Base-by-base conservation (phyloP, 2,888 invertebrate genomes). In the Perizoma flavofasciatum region DNA sequence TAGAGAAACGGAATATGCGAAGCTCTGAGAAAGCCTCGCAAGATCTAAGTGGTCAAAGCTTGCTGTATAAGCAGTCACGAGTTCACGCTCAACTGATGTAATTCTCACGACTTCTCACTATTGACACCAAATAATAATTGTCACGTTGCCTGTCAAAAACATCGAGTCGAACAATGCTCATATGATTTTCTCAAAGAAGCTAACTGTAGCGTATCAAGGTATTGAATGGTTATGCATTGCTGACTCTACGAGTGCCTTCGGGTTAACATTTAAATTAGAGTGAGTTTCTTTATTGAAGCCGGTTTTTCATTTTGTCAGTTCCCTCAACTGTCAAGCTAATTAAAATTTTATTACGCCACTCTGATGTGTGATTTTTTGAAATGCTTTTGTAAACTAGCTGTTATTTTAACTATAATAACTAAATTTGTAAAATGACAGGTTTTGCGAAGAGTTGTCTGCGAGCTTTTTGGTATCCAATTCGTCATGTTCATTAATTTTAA, bases 31-130 rank as follows among this genome's bases (percentile, higher is more conserved):
- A 64, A 61, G 53, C 58, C 58, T 49, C 51, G 55, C 63, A 65
- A 64, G 59, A 64, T 64, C 64, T 64, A 60, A 62, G 59, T 63
- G 65, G 67, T 66, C 68, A 64, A 68, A 65, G 67, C 56, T 40
- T 52, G 43, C 67, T 65, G 67, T 66, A 67, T 67, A 71, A 67
- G 66, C 49, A 74, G 73, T 77, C 78, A 77, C 76, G 76, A 78
- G 69, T 58, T 43, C 60, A 64, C 71, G 71, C 63, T 70, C 68
- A 51, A 63, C 67, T 77, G 71, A 75, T 78, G 73, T 71, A 71
- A 73, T 75, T 75, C 78, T 78, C 78, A 78, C 81, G 81, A 79
- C 75, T 76, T 74, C 77, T 71, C 72, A 73, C 75, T 70, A 77
- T 74, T 78, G 75, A 77, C 78, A 76, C 75, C 75, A 74, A 79